These are phyloP conservation scores for Merops nubicus DNA, from an alignment of 2,113 vertebrate genomes.

Conservation along the genomic window DNA sequence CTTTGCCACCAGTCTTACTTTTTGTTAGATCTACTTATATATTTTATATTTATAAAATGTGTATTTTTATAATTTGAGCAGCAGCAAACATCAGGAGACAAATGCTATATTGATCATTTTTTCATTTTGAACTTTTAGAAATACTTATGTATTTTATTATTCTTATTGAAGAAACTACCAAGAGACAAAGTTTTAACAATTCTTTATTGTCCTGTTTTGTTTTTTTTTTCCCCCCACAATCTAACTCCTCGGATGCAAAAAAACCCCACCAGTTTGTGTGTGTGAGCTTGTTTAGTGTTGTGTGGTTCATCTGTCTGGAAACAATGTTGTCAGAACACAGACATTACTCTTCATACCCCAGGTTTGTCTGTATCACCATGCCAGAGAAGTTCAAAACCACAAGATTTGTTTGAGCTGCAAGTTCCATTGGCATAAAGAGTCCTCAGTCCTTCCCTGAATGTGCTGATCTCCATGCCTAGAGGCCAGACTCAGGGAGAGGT, in stretches of 20 bases:
- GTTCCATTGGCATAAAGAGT: not conserved
- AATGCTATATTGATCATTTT: not conserved
- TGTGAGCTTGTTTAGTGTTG: not conserved
- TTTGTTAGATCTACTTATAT: not conserved
- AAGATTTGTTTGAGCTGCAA: not conserved
- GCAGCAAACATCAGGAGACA: not conserved
- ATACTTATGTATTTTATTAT: not conserved
- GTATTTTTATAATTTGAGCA: not conserved
- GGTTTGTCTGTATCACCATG: not conserved
- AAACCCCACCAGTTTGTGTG: not conserved
- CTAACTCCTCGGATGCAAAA: not conserved
- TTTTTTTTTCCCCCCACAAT: not conserved
- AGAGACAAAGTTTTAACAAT: not conserved
- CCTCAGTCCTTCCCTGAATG: rapidly evolving
- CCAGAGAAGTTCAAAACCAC: not conserved
- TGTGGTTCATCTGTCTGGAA: not conserved
- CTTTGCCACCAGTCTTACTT: not conserved
- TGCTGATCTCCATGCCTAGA: not conserved
- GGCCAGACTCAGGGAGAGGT: not conserved
- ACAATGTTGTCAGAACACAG: not conserved
- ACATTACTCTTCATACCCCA: rapidly evolving
- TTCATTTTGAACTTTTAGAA: not conserved
- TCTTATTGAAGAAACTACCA: not conserved
- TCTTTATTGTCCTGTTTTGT: not conserved
- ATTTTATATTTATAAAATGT: not conserved